These are phyloP conservation scores for Xyrauchen texanus DNA, from an alignment of 2,113 vertebrate genomes.

Conservation along the genomic window DNA sequence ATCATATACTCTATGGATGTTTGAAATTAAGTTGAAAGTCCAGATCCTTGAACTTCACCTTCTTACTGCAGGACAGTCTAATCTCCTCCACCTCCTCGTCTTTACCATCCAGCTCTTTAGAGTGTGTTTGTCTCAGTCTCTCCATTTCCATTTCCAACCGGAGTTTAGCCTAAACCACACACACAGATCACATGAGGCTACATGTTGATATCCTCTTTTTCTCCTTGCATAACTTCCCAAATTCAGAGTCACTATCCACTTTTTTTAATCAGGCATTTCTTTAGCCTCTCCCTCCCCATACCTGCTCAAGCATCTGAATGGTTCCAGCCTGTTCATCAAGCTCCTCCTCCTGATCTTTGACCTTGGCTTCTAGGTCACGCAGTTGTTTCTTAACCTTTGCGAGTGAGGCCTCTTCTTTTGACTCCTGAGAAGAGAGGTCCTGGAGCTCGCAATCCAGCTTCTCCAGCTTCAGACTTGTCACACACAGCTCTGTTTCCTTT, in stretches of 20 bases:
- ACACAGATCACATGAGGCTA: neutral
- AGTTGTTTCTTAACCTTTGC: slow-evolving; percentile 93
- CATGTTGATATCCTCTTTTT: too few species aligned
- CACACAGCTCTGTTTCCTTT: slow-evolving; percentile 84
- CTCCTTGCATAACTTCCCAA: too few species aligned
- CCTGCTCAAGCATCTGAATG: slow-evolving; percentile 98
- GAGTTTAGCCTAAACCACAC: slow-evolving; percentile 83
- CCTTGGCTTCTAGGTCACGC: slow-evolving; percentile 91
- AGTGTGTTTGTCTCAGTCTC: slow-evolving; percentile 86
- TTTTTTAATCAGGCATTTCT: neutral
- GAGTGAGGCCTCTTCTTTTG: slow-evolving; percentile 92
- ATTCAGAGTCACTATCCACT: neutral
- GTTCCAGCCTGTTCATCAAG: slow-evolving; percentile 95
- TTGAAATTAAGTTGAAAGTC: slow-evolving; percentile 1
- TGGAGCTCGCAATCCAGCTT: slow-evolving; percentile 91
- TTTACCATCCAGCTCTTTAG: slow-evolving; percentile 92
- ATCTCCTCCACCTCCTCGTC: slow-evolving; percentile 97
- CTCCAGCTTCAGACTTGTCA: slow-evolving; percentile 81
- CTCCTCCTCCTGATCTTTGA: slow-evolving; percentile 98
- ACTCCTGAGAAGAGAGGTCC: slow-evolving; percentile 94
- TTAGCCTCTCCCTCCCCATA: slow-evolving; percentile 55
- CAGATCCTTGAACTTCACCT: slow-evolving; percentile 72
- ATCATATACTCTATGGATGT: neutral
- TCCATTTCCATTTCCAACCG: slow-evolving; percentile 99
- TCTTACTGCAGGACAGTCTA: slow-evolving; percentile 93